Evolutionary conservation across 2,888 invertebrate genomes (phyloP).

Genomic region (Micoletzkya japonica): DNA sequence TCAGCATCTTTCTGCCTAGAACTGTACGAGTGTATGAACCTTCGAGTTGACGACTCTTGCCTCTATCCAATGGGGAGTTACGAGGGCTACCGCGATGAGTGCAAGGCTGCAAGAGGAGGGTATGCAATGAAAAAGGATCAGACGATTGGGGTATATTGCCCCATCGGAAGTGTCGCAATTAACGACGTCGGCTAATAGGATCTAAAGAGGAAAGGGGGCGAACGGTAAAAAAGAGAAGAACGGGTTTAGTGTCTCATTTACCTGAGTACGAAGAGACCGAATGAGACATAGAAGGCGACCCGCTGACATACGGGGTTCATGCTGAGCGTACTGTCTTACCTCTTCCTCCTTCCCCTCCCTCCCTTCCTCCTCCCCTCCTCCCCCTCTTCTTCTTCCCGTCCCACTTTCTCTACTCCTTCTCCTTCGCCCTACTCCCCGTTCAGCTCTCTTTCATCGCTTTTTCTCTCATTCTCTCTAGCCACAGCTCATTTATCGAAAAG

Average conservation of each 20-base stretch:
- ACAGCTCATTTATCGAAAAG: too few relatives aligned
- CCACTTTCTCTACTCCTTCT: not conserved
- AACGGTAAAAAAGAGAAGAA: too few relatives aligned
- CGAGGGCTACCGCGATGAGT: slow-evolving; percentile 11
- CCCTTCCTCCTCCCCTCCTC: slow-evolving; percentile 16
- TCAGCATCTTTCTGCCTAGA: too few relatives aligned
- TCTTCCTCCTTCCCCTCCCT: not conserved
- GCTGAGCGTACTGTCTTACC: not conserved
- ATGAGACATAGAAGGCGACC: slow-evolving; percentile 9
- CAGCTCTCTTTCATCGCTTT: not conserved
- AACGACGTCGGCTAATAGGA: too few relatives aligned
- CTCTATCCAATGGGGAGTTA: slow-evolving; percentile 21
- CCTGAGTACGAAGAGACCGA: slow-evolving; percentile 13
- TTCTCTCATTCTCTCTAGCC: too few relatives aligned
- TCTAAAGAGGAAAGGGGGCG: too few relatives aligned
- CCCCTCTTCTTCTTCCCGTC: slow-evolving; percentile 4
- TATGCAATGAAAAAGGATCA: too few relatives aligned
- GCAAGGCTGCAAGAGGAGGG: slow-evolving; percentile 27
- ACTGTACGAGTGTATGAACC: not conserved
- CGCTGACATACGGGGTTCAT: slow-evolving; percentile 25
- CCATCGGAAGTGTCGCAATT: too few relatives aligned
- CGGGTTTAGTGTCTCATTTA: too few relatives aligned
- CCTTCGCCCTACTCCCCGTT: slow-evolving; percentile 1
- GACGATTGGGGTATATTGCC: too few relatives aligned
- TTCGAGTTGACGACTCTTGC: slow-evolving; percentile 26